Base-by-base conservation (phyloP, 1,140 invertebrate genomes). In the Oncopodura yosiiana region DNA sequence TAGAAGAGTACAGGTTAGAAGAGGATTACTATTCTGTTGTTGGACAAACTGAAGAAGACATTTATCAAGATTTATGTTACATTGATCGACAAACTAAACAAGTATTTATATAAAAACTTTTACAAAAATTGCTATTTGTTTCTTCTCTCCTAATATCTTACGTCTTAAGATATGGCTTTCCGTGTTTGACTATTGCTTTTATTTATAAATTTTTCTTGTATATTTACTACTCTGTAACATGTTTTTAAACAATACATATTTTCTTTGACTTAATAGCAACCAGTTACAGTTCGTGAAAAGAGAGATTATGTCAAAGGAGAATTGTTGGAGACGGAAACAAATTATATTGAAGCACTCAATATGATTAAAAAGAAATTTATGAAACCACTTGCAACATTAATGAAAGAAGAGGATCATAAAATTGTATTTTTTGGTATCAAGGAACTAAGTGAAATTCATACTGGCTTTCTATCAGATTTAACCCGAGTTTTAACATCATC, bases 301-400 rank as follows among this genome's bases (percentile, higher is more conserved):
- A 75, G 92, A 53, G 93, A 97, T 72, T 93, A 93, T 69, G 93
- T 94, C 44, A 86, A 98, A 57, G 83, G 90, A 65, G 94, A 99
- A 71, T 74, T 99, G 3, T 78, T 96, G 12, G 92, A 96, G 71
- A 98, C 94, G 0, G 94, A 99, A 72, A 86, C 83, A 57, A 97
- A 97, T 73, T 99, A 97, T 69, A 82, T 95, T 18, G 88, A 94
- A 63, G 94, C 94, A 32, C 74, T 99, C 16, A 80, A 80, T 64
- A 94, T 90, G 73, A 78, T 98, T 36, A 81, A 86, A 49, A 78
- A 78, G 53, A 81, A 86, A 69, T 94, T 91, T 66, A 80, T 87
- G 65, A 74, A 77, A 54, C 86, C 86, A 14, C 71, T 96, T n/a
- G 77, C 78, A 50, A 73, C 75, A 37, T 69, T 81, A 34, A 69